phyloP scores from a whole-genome alignment of 2,797 vertebrate genomes.

The Fundulus diaphanus region DNA sequence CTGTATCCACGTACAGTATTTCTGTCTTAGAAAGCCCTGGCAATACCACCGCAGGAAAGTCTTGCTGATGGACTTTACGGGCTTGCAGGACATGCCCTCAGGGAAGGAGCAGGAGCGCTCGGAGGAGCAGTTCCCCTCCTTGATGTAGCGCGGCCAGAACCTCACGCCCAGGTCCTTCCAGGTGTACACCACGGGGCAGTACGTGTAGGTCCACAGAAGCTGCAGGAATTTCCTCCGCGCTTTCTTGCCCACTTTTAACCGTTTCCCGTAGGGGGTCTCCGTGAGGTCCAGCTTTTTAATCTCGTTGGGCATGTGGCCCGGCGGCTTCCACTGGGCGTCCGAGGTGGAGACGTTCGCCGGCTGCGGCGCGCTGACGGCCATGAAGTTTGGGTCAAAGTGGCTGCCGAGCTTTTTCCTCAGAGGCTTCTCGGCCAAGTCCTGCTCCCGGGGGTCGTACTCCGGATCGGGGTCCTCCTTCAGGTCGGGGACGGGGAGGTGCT shows the following conservation, averaged over 20 bases:
- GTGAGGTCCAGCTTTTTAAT: slow-evolving; percentile 89
- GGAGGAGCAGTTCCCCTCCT: slow-evolving; percentile 91
- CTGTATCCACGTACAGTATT: slow-evolving; percentile 95
- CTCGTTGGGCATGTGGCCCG: slow-evolving; percentile 84
- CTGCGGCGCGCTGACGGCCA: slow-evolving; percentile 86
- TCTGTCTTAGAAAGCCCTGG: slow-evolving; percentile 92
- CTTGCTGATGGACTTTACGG: slow-evolving; percentile 91
- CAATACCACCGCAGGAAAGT: slow-evolving; percentile 94
- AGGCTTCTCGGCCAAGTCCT: slow-evolving; percentile 89
- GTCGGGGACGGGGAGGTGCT: slow-evolving; percentile 87
- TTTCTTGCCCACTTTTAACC: slow-evolving; percentile 90
- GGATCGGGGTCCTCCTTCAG: slow-evolving; percentile 91
- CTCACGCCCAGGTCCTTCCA: slow-evolving; percentile 93
- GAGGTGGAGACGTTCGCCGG: slow-evolving; percentile 80
- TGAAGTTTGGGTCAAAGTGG: slow-evolving; percentile 89
- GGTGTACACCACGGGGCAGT: slow-evolving; percentile 90
- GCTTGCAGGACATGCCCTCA: slow-evolving; percentile 94
- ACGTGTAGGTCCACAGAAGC: slow-evolving; percentile 92
- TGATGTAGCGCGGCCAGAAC: slow-evolving; percentile 95
- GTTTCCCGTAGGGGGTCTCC: slow-evolving; percentile 86
- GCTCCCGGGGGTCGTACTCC: slow-evolving; percentile 92
- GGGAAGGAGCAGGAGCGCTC: slow-evolving; percentile 93
- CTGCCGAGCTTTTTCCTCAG: slow-evolving; percentile 91
- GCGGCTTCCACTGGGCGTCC: slow-evolving; percentile 76
- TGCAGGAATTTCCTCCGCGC: slow-evolving; percentile 91